Conservation (phyloP, 92 coral and sea anemone species). For the Porites lobata region DNA sequence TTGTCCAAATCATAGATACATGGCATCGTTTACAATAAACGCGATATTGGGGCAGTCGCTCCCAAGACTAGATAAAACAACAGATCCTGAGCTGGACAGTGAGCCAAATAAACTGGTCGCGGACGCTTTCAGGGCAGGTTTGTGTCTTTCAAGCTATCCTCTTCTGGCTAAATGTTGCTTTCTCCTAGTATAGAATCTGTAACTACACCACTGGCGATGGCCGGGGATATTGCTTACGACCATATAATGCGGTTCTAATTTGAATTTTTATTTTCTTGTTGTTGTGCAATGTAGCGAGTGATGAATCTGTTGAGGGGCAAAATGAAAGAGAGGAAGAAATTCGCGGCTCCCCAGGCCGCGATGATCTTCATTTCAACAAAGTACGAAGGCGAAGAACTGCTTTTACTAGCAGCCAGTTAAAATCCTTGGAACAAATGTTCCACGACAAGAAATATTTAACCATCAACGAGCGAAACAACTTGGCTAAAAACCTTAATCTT, state of each 20-base stretch:
- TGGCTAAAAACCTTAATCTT: conserved; percentile 91
- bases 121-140: conserved; percentile 10
- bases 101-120: neutral
- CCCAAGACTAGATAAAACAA: conserved; percentile 2
- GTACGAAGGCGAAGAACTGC: conserved; percentile 95
- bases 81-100: neutral
- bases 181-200: neutral
- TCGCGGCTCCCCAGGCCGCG: conserved; percentile 56
- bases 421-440: conserved; percentile 94
- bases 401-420: conserved; percentile 97
- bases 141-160: conserved; percentile 13
- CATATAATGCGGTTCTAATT: neutral
- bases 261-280: neutral
- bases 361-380: conserved; percentile 82
- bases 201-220: neutral
- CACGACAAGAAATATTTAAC: conserved; percentile 98
- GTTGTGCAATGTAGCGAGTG: neutral
- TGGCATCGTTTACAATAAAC: conserved; percentile 89
- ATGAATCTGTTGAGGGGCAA: conserved; percentile 4
- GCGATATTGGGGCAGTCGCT: conserved; percentile 78
- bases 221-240: neutral
- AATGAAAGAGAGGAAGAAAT: conserved; percentile 2
- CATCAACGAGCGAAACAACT: conserved; percentile 93
- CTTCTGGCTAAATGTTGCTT: neutral
- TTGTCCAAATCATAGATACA: conserved; percentile 22